phyloP scores from a whole-genome alignment of 1,140 invertebrate species.

The Drosophila yakuba region DNA sequence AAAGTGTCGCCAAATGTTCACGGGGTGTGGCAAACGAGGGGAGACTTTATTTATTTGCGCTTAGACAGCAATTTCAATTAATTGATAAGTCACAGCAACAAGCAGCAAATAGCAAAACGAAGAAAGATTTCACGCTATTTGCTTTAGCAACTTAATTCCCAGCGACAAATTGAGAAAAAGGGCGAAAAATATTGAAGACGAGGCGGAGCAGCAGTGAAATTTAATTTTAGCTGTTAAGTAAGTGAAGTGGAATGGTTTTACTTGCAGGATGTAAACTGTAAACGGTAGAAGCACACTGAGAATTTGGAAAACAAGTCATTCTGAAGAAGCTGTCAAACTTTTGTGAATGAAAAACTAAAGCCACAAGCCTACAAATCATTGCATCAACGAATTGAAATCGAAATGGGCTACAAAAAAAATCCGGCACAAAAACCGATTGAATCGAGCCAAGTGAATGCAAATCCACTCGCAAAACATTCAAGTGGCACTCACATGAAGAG shows the following conservation, averaged over 20 bases:
- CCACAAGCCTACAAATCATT: neutral
- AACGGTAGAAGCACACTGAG: no score
- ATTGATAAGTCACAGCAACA: conserved; percentile 71
- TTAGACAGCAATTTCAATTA: conserved; percentile 80
- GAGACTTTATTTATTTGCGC: conserved; percentile 77
- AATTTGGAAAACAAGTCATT: neutral
- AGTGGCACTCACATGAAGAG: conserved; percentile 48
- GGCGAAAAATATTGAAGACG: conserved; percentile 5
- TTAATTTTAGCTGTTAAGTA: conserved; percentile 10
- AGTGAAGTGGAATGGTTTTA: neutral
- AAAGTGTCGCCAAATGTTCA: conserved; percentile 39
- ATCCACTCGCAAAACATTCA: conserved; percentile 57
- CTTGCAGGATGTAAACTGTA: no score
- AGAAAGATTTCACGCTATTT: conserved; percentile 72
- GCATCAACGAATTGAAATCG: conserved; percentile 17
- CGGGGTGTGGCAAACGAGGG: conserved; percentile 27
- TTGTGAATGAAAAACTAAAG: conserved; percentile 6
- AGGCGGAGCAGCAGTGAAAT: conserved; percentile 2
- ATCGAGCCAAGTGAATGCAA: conserved; percentile 48
- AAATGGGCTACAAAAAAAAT: conserved; percentile 11
- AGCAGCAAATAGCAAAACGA: conserved; percentile 8
- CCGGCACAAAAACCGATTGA: conserved; percentile 4
- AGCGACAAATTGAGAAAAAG: conserved; percentile 63
- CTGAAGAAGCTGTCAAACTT: neutral
- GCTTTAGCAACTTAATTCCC: conserved; percentile 69